These are phyloP conservation scores for Eupithecia abbreviata DNA, from an alignment of 2,888 invertebrate species.

Conservation along the genomic window DNA sequence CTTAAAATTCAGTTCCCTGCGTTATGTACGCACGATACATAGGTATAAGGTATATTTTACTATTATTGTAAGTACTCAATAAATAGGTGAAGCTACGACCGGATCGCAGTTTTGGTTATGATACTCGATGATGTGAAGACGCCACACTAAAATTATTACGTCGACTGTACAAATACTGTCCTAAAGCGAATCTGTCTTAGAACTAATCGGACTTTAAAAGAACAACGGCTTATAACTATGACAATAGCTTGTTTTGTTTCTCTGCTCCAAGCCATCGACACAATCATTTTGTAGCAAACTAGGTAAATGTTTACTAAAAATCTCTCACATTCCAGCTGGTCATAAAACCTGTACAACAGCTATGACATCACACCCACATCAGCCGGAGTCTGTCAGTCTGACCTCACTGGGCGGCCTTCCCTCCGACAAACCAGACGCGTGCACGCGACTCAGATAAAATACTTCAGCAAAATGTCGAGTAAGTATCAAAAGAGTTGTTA, in stretches of 20 bases:
- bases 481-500: constrained; percentile 27
- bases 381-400: constrained; percentile 17
- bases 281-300: neutral
- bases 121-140: too few relatives aligned
- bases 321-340: constrained; percentile 1
- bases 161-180: too few relatives aligned
- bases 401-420: constrained; percentile 34
- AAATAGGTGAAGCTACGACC: too few relatives aligned
- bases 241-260: neutral
- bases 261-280: neutral
- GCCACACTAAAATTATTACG: too few relatives aligned
- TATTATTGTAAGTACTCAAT: too few relatives aligned
- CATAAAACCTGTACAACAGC: neutral
- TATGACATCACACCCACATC: constrained; percentile 31
- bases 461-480: constrained; percentile 21
- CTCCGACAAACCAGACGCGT: constrained; percentile 9
- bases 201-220: too few relatives aligned
- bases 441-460: neutral
- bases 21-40: neutral
- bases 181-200: too few relatives aligned
- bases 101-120: too few relatives aligned
- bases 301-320: neutral
- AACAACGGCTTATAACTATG: neutral
- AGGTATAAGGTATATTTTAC: too few relatives aligned
- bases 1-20: neutral